These are phyloP conservation scores for Eulemur macaco DNA, from an alignment of 2,113 vertebrate species.

Conservation along the genomic window DNA sequence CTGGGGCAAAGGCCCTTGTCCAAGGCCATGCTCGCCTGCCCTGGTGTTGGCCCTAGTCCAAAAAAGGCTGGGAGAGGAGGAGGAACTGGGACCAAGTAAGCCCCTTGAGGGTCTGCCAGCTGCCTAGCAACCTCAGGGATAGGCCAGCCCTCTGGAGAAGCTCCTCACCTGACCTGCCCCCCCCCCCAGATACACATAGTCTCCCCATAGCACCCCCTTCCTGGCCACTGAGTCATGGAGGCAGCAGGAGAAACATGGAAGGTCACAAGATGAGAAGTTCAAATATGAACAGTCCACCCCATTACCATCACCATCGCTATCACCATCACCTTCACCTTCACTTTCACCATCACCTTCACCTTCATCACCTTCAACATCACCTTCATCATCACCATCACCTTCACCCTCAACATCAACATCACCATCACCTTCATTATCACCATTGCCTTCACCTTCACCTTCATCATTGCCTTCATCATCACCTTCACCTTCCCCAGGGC, in stretches of 20 bases:
- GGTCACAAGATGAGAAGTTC: not conserved
- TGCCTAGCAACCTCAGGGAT: not conserved
- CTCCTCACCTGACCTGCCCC: too few species aligned
- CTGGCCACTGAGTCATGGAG: not conserved
- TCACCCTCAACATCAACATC: too few species aligned
- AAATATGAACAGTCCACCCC: not conserved
- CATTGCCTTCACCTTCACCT: not conserved
- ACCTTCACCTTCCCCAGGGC: not conserved
- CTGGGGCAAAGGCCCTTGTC: conserved; percentile 2
- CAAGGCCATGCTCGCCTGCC: not conserved
- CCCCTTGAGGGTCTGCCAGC: not conserved
- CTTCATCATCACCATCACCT: accelerated
- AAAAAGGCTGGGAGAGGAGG: not conserved
- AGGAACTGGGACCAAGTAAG: not conserved
- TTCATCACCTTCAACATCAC: accelerated
- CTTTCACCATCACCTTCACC: not conserved
- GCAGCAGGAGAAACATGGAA: not conserved
- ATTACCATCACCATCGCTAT: accelerated
- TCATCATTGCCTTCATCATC: accelerated
- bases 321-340: not conserved
- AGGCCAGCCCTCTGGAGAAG: not conserved
- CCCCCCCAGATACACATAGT: accelerated
- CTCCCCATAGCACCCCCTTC: not conserved
- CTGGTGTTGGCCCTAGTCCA: not conserved
- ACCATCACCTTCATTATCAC: accelerated